phyloP scores from a whole-genome alignment of 1,140 invertebrate genomes.

The Lepidurus couesii region DNA sequence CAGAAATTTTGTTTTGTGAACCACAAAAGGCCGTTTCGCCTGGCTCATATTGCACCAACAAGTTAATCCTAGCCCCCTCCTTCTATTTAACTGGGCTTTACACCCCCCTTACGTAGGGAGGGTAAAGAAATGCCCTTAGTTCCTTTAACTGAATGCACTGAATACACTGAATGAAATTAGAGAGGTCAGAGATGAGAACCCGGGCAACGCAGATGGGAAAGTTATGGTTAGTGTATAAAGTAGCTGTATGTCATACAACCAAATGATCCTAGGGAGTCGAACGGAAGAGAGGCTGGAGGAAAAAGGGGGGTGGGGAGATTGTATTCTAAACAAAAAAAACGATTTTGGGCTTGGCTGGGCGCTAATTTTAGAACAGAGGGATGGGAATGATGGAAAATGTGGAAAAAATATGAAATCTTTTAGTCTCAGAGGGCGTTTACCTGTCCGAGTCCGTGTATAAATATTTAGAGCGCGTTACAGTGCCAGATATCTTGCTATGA shows the following conservation, averaged over 20 bases:
- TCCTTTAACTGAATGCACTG: background rate
- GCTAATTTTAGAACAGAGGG: too few relatives aligned
- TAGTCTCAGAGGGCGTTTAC: background rate
- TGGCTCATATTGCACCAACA: background rate
- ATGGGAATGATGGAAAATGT: background rate
- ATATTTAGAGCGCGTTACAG: slow-evolving; percentile 7
- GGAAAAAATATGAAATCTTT: background rate
- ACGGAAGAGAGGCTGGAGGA: too few relatives aligned
- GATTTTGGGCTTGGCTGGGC: background rate
- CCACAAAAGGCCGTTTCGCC: background rate
- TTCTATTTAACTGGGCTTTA: too few relatives aligned
- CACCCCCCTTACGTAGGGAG: background rate
- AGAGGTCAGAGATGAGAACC: background rate
- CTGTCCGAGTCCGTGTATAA: background rate
- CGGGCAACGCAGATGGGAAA: background rate
- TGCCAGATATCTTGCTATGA: background rate
- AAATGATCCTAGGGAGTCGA: too few relatives aligned
- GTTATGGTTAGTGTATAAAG: background rate
- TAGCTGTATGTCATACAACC: too few relatives aligned
- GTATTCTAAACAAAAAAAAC: background rate
- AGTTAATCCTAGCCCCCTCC: background rate
- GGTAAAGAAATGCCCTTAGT: background rate
- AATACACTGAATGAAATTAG: background rate
- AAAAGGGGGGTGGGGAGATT: background rate
- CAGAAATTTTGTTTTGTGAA: background rate